Base-by-base conservation (phyloP, 1,140 invertebrate genomes). In the Leucophenga varia region DNA sequence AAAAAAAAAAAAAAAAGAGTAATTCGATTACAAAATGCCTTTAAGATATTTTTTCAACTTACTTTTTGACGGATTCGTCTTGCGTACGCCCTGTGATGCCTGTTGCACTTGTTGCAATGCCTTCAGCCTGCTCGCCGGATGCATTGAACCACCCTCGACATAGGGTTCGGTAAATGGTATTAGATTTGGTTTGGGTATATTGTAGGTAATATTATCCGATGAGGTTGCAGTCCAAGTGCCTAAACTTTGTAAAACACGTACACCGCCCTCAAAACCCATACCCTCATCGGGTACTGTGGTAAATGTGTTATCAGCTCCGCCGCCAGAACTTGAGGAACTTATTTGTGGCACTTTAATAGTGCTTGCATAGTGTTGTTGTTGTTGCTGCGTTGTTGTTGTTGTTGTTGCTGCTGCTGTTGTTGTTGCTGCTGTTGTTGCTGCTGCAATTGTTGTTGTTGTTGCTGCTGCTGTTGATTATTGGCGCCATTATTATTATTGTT, bases 261-360 rank as follows among this genome's bases (percentile, higher is more conserved):
- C 84, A 1, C 86, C 86, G 49, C 86, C 86, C 71, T 88, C 86
- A 47, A 86, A 88, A 12, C 86, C 86, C 65, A 88, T 81, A 21
- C 86, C 86, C 10, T 82, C 81, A 65, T 88, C 86, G 59, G 87
- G 85, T 3, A 86, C 84, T 32, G 88, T 78, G 1, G 85, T 86
- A 52, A 87, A 88, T 3, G 86, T 87, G 47, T 84, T 83, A 54
- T 87, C 85, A 38, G 45, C 54, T 21, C 49, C 54, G 9, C 54
- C 54, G 8, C 58, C 73, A 35, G 59, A 74, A 42, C 70, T 74
- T 39, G 80, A 82, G 47, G 81, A 82, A 70, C 80, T 82, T 42
- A 82, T 81, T 77, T 82, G 81, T 12, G 81, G 76, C 42, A 77
- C 76, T 53, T 78, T 67, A 10, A 75, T 74, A 28, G 61, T 71